Base-by-base conservation (phyloP, 2,888 invertebrate genomes). In the Pristionchus japonicus region DNA sequence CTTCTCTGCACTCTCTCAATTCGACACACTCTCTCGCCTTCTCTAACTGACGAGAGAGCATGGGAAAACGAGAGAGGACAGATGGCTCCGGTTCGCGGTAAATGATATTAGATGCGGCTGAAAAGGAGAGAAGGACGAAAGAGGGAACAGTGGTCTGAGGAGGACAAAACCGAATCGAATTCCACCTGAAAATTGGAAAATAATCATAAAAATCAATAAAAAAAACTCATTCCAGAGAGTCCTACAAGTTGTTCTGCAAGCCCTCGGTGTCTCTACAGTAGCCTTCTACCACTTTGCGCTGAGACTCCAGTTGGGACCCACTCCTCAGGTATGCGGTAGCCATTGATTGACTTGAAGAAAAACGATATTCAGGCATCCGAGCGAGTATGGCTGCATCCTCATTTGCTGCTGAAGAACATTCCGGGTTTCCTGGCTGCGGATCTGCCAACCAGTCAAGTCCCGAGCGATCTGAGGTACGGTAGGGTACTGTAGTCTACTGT, bases 321-420 rank as follows among this genome's bases (percentile, higher is more conserved):
- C 84, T 67, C 85, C 77, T 52, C 87, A 87, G 87, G 87, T 80
- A 87, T 57, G 23, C 82, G 31, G 82, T 83, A 57, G 6, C 17
- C 17, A 57, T 57, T 15, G 57, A 17, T 13, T 57, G 3, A n/a
- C 6, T 57, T 15, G 57, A 57, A 13, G 20, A 47, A 17, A 77
- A 7, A 27, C 77, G 47, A 43, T 77, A 77, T 47, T 47, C 34
- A 87, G 37, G 90, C 91, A 27, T 89, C 90, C 20, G 93, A 93
- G 80, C 91, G 91, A 27, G 87, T 92, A 83, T 93, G 93, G 93
- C 90, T 93, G 31, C 93, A 93, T 90, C 92, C 93, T 23, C 88
- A 90, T 86, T 89, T 93, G 20, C 89, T 91, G 43, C 91, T 92
- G 80, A 87, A 80, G 80, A 89, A 61, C 89, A 91, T 86, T 52